Conservation (phyloP, 2,113 vertebrate species). For the Manacus vitellinus region DNA sequence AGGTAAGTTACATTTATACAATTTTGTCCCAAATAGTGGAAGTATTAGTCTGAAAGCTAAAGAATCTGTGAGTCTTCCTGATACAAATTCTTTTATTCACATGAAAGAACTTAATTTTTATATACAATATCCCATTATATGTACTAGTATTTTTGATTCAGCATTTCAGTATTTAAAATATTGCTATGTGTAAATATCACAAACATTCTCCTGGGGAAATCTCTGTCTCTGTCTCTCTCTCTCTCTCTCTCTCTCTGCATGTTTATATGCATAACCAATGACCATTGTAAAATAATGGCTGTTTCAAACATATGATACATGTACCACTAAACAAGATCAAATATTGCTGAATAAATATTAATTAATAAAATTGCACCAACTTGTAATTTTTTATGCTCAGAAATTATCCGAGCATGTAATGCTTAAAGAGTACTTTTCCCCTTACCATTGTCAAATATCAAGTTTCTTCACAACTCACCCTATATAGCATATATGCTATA, state of each 20-base stretch:
- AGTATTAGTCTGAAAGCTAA: not conserved
- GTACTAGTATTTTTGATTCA: not conserved
- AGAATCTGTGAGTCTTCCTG: not conserved
- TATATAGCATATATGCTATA: not conserved
- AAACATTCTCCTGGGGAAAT: not conserved
- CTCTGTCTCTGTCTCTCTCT: not conserved
- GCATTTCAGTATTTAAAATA: not conserved
- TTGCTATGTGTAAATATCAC: not conserved
- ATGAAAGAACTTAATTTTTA: not conserved
- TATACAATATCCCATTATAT: not conserved
- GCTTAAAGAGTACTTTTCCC: not conserved
- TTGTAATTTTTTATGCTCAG: not conserved
- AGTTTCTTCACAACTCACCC: not conserved
- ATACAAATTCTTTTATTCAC: not conserved
- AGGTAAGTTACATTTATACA: not conserved
- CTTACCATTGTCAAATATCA: not conserved
- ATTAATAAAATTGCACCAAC: not conserved
- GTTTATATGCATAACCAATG: not conserved
- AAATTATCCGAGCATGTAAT: not conserved
- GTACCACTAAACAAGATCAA: not conserved
- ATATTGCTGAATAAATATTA: not conserved
- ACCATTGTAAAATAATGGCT: not conserved
- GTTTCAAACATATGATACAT: not conserved
- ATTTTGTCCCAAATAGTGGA: not conserved
- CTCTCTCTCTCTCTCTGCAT: not conserved